These are phyloP conservation scores for Temnothorax nylanderi DNA, from an alignment of 1,140 invertebrate genomes.

Conservation along the genomic window DNA sequence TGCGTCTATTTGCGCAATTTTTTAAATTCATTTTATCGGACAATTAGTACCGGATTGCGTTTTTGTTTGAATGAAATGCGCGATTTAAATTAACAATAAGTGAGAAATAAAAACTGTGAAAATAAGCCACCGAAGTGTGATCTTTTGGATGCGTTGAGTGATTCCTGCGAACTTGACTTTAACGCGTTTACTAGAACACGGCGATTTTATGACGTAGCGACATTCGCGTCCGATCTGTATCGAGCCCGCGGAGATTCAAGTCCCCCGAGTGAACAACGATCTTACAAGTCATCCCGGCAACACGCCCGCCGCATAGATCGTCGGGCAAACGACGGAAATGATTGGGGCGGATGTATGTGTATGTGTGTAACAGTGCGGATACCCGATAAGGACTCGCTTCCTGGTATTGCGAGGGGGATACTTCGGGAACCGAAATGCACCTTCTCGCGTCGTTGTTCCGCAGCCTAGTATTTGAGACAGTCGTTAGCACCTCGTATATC, in stretches of 20 bases:
- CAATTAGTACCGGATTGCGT: neutral
- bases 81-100: neutral
- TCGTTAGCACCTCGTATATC: constrained; percentile 62
- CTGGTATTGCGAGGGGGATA: constrained; percentile 1
- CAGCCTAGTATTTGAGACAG: neutral
- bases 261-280: constrained; percentile 1
- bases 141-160: neutral
- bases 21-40: too few species aligned
- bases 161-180: neutral
- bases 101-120: neutral
- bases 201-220: too few species aligned
- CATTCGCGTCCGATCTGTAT: constrained; percentile 34
- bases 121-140: neutral
- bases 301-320: neutral
- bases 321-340: constrained; percentile 32
- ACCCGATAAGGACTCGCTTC: neutral
- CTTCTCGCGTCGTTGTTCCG: neutral
- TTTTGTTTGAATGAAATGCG: neutral
- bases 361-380: neutral
- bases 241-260: constrained; percentile 7
- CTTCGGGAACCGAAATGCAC: neutral
- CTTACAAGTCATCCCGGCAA: constrained; percentile 36
- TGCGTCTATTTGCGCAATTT: too few species aligned
- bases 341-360: neutral
- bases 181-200: neutral